phyloP scores from a whole-genome alignment of 2,113 vertebrate species.

The Taxidea taxus region DNA sequence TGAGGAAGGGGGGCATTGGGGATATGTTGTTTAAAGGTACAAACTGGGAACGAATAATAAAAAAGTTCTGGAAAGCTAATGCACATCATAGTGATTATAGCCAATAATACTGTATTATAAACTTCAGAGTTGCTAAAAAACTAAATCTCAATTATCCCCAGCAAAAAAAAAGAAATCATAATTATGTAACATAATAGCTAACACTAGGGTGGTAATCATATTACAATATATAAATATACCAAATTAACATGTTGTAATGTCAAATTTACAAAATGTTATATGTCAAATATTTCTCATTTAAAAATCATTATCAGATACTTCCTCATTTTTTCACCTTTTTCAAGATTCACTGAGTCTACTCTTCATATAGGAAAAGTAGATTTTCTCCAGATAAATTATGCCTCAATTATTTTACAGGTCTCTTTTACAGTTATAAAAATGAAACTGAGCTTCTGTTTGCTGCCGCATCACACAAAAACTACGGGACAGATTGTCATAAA shows the following conservation, averaged over 20 bases:
- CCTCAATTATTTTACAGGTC: neutral
- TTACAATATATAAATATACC: neutral
- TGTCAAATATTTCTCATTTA: neutral
- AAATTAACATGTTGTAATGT: neutral
- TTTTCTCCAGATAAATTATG: neutral
- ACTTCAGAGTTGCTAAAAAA: neutral
- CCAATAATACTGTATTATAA: neutral
- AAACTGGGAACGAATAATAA: neutral
- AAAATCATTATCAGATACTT: neutral
- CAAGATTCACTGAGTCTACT: neutral
- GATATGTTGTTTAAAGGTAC: neutral
- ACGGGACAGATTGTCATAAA: neutral
- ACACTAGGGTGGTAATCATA: neutral
- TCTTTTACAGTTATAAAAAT: neutral
- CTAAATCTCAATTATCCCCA: neutral
- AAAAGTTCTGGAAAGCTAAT: neutral
- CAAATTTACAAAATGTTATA: neutral
- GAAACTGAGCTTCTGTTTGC: neutral
- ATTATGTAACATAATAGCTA: neutral
- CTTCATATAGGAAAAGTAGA: neutral
- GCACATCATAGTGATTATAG: neutral
- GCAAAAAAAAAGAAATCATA: neutral
- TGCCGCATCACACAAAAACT: neutral
- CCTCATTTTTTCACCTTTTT: neutral
- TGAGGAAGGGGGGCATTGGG: neutral